Evolutionary conservation across 2,113 vertebrate genomes (phyloP).

Genomic region (Acrocephalus kingi): DNA sequence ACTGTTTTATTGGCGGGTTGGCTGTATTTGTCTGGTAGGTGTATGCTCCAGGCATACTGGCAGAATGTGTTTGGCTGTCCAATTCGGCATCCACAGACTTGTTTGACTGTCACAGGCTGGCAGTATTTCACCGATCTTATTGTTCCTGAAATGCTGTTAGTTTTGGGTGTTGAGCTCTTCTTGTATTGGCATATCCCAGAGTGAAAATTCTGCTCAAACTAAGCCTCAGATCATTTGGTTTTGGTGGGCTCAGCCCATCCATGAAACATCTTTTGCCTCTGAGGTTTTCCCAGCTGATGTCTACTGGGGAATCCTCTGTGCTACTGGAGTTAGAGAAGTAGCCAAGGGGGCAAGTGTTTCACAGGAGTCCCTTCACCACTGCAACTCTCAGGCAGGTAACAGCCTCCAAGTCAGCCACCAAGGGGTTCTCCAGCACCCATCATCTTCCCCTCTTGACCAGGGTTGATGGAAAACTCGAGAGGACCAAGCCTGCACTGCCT

Average conservation of each 20-base stretch:
- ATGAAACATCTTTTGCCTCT: background rate
- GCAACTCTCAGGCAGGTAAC: background rate
- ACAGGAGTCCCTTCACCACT: background rate
- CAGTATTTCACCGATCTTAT: background rate
- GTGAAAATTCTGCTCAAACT: background rate
- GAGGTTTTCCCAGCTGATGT: background rate
- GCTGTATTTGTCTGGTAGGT: background rate
- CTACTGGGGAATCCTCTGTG: background rate
- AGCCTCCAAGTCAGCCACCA: background rate
- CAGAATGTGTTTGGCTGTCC: background rate
- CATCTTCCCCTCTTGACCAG: background rate
- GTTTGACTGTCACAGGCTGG: background rate
- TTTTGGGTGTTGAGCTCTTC: background rate
- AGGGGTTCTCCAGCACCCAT: rapidly evolving
- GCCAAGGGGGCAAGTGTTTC: rapidly evolving
- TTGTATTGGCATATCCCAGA: background rate
- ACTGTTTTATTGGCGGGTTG: background rate
- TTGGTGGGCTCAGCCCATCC: background rate
- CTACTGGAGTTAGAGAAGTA: background rate
- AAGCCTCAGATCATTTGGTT: background rate
- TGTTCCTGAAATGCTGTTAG: background rate
- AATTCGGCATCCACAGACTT: constrained; percentile 7
- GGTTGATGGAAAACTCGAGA: background rate
- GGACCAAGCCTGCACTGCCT: background rate
- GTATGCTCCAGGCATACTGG: background rate